Evolutionary conservation across 1,140 invertebrate genomes (phyloP).

Genomic region (Hydropsyche tenuis): DNA sequence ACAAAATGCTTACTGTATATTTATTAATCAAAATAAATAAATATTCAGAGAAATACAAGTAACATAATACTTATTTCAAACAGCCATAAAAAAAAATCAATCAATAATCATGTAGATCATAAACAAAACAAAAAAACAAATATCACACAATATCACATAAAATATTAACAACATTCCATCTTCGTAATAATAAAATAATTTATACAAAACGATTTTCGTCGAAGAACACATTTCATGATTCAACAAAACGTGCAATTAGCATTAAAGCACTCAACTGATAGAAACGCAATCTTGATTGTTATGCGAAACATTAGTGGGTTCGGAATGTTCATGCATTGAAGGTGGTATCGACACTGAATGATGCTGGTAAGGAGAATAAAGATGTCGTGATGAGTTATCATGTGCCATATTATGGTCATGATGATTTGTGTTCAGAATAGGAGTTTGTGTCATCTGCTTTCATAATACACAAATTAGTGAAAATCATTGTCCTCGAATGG

Average conservation of each 20-base stretch:
- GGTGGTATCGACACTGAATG: slow-evolving; percentile 36
- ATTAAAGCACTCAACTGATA: slow-evolving; percentile 44
- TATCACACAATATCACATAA: too few species aligned
- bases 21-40: too few species aligned
- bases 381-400: slow-evolving; percentile 37
- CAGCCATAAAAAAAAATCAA: too few species aligned
- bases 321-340: slow-evolving; percentile 37
- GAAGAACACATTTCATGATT: background rate
- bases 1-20: too few species aligned
- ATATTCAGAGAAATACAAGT: too few species aligned
- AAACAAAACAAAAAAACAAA: too few species aligned
- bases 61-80: too few species aligned
- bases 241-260: slow-evolving; percentile 1
- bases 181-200: too few species aligned
- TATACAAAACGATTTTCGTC: background rate
- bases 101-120: too few species aligned
- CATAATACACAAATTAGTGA: background rate
- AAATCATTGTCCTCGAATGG: background rate
- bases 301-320: slow-evolving; percentile 39
- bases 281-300: slow-evolving; percentile 48
- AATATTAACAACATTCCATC: too few species aligned
- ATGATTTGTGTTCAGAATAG: slow-evolving; percentile 24
- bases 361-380: slow-evolving; percentile 45
- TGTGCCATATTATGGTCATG: slow-evolving; percentile 31
- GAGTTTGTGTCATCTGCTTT: slow-evolving; percentile 19